phyloP scores from a whole-genome alignment of 2,113 vertebrate genomes.

The Ammospiza nelsoni region DNA sequence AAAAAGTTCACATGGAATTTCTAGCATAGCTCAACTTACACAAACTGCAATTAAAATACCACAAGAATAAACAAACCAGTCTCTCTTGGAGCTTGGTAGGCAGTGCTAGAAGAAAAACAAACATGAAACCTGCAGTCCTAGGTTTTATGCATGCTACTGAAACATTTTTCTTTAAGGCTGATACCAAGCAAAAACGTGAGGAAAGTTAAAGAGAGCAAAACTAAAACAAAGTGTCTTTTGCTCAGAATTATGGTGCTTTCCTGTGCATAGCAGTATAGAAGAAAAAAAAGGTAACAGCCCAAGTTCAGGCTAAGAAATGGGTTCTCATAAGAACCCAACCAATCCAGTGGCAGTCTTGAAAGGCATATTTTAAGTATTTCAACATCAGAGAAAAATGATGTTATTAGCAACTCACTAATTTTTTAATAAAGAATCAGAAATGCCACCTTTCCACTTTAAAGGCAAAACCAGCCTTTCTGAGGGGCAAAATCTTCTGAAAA shows the following conservation, averaged over 20 bases:
- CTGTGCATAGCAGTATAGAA: neutral
- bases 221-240: neutral
- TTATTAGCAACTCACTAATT: neutral
- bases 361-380: neutral
- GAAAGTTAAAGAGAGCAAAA: neutral
- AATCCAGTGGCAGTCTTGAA: neutral
- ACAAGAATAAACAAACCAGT: slow-evolving; percentile 49
- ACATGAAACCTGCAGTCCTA: neutral
- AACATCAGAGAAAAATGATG: neutral
- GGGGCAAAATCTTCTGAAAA: neutral
- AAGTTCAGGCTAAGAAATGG: neutral
- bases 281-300: neutral
- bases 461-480: neutral
- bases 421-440: neutral
- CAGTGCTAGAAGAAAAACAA: slow-evolving; percentile 46
- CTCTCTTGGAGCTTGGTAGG: slow-evolving; percentile 14
- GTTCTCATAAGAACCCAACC: neutral
- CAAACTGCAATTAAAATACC: slow-evolving; percentile 65
- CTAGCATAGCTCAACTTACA: slow-evolving; percentile 48
- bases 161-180: neutral
- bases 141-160: neutral
- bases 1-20: slow-evolving; percentile 53
- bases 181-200: neutral
- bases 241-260: neutral
- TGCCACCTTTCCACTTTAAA: neutral